Conservation (phyloP, 2,797 vertebrate genomes). For the Galago senegalensis region DNA sequence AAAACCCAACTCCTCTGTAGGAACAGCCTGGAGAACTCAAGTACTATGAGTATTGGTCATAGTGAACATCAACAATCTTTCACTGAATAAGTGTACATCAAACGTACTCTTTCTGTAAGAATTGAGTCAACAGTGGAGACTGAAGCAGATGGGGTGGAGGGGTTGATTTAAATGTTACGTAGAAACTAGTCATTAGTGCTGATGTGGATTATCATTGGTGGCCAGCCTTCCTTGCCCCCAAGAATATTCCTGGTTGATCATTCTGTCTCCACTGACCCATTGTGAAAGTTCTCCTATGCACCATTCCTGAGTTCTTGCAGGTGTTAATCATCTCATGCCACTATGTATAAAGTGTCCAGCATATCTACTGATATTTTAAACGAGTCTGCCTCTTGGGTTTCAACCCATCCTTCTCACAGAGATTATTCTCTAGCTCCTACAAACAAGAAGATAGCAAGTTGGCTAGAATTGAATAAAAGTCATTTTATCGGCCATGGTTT, state of each 20-base stretch:
- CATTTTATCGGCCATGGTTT: conserved; percentile 30
- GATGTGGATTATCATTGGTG: background rate
- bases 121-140: background rate
- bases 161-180: background rate
- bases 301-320: background rate
- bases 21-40: background rate
- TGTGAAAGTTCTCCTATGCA: background rate
- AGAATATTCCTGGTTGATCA: background rate
- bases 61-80: background rate
- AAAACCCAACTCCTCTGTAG: background rate
- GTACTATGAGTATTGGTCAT: conserved; percentile 12
- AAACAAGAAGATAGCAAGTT: conserved; percentile 9
- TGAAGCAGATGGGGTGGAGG: background rate
- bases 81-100: background rate
- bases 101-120: background rate
- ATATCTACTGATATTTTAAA: conserved; percentile 32
- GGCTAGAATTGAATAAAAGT: conserved; percentile 57
- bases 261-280: background rate
- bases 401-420: background rate
- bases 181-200: background rate
- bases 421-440: conserved; percentile 19
- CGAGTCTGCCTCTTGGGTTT: conserved; percentile 61
- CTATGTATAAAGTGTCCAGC: conserved; percentile 1
- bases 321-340: conserved; percentile 28
- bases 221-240: background rate